Evolutionary conservation across 2,888 invertebrate species (phyloP), one percentile per base, ranked within the genome.

Genomic region (Dromius quadrimaculatus): DNA sequence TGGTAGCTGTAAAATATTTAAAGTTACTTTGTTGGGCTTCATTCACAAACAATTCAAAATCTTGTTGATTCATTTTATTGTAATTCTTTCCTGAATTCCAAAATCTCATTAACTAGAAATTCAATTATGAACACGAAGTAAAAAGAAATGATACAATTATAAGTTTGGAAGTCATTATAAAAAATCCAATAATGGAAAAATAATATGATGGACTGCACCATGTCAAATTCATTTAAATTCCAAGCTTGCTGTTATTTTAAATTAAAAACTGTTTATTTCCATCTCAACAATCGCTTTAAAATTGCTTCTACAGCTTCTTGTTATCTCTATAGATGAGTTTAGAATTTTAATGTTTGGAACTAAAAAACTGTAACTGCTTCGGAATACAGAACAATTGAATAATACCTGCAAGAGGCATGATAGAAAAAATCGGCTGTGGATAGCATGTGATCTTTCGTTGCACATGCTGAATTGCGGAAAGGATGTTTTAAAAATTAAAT

Each of bases 331-430:
- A 47, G 47, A 47, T 47, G 47, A 47, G 47, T 8, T 47, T 22
- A 47, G 47, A 47, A 47, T 47, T 47, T 47, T 23, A 47, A 47
- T 47, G 47, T 47, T 47, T 23, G 47, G 5, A 22, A n/a, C n/a
- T 8, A 22, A 47, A 22, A 47, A 47, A 47, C 20, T 47, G 23
- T 47, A 22, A 47, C 47, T 2, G 47, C 47, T 47, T 20, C 23
- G 47, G 47, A 47, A 47, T 47, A 47, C 23, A 47, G 23, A 47
- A 47, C 23, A 47, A 47, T 47, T 23, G 47, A 20, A 47, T 47
- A 47, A 47, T 47, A 15, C 36, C n/a, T 6, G 11, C n/a, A 36
- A 36, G 3, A 36, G n/a, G 36, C 36, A n/a, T 6, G 11, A 36
- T 11, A 36, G n/a, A 36, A 8, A 36, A n/a, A n/a, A n/a, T n/a